phyloP scores from a whole-genome alignment of 2,888 invertebrate species.

The Pristionchus exspectatus region DNA sequence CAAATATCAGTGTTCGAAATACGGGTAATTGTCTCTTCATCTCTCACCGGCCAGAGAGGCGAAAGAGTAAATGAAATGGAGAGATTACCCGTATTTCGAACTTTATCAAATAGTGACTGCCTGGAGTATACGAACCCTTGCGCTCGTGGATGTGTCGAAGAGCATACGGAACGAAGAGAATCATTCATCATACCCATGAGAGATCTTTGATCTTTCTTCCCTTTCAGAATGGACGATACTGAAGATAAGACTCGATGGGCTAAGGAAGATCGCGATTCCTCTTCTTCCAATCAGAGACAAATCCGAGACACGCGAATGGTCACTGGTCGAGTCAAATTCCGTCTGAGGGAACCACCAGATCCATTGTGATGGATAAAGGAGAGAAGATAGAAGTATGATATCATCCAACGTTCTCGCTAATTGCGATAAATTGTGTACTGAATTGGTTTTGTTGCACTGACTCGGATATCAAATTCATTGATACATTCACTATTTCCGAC shows the following conservation, averaged over 20 bases:
- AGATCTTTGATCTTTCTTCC: background rate
- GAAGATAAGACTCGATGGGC: background rate
- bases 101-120: too few relatives aligned
- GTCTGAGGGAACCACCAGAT: slow-evolving; percentile 11
- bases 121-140: too few relatives aligned
- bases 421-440: slow-evolving; percentile 44
- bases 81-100: too few relatives aligned
- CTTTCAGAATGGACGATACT: background rate
- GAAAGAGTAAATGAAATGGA: too few relatives aligned
- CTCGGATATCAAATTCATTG: background rate
- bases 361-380: background rate
- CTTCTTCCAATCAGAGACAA: background rate
- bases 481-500: too few relatives aligned
- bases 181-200: background rate
- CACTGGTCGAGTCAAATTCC: background rate
- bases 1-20: too few relatives aligned
- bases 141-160: too few relatives aligned
- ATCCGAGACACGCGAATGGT: background rate
- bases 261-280: background rate
- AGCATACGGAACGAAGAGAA: too few relatives aligned
- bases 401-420: slow-evolving; percentile 30
- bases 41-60: too few relatives aligned
- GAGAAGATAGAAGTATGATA: background rate
- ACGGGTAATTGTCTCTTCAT: too few relatives aligned
- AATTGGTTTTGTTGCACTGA: background rate